These are phyloP conservation scores for Calyptomena viridis DNA, from an alignment of 2,113 vertebrate species.

Conservation along the genomic window DNA sequence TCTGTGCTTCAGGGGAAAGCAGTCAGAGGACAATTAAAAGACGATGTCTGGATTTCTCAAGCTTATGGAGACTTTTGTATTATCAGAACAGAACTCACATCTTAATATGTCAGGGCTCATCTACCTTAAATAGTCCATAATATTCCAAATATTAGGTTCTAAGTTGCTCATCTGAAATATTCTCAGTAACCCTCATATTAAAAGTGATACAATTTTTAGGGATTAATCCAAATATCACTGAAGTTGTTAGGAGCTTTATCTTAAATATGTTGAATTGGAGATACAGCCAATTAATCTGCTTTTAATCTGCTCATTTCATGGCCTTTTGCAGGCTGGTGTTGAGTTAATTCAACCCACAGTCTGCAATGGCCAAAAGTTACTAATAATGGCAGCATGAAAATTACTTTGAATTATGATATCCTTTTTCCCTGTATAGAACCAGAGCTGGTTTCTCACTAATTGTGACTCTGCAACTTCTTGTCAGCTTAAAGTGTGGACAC, in stretches of 20 bases:
- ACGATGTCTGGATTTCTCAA: constrained; percentile 10
- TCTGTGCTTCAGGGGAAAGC: background rate
- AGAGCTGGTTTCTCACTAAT: background rate
- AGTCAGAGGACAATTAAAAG: constrained; percentile 17
- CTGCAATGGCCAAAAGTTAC: background rate
- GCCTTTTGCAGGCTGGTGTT: background rate
- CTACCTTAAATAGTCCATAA: constrained; percentile 25
- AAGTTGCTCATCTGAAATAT: constrained; percentile 7
- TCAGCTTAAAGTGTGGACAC: background rate
- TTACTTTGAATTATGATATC: background rate
- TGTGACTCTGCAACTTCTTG: background rate
- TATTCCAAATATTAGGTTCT: constrained; percentile 3
- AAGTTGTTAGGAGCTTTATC: background rate
- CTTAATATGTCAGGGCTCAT: constrained; percentile 36
- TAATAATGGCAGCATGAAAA: background rate
- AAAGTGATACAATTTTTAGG: background rate
- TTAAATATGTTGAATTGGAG: background rate
- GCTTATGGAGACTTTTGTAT: background rate
- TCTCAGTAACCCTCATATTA: background rate
- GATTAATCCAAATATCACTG: background rate
- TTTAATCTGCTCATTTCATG: background rate
- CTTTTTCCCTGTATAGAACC: background rate
- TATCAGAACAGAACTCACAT: background rate
- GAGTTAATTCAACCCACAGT: background rate
- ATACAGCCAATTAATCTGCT: background rate